phyloP scores from a whole-genome alignment of 2,797 vertebrate species.

The Characodon lateralis region DNA sequence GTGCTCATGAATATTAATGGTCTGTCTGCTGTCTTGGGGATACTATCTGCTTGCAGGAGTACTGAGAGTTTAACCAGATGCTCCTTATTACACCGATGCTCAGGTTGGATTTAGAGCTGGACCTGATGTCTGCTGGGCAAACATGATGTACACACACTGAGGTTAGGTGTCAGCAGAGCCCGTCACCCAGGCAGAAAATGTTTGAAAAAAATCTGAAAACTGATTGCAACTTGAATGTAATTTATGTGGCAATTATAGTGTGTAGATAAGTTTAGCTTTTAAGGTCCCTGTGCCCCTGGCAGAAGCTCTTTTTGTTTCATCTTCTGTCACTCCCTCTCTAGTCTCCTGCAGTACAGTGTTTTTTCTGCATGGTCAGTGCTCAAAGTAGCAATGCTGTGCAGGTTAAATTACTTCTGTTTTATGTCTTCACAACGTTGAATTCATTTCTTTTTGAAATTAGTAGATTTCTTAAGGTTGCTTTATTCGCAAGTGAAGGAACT shows the following conservation, averaged over 20 bases:
- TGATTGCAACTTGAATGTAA: not conserved
- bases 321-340: not conserved
- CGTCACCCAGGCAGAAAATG: not conserved
- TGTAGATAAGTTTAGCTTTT: not conserved
- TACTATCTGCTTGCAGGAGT: conserved; percentile 50
- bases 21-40: conserved; percentile 47
- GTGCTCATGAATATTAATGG: conserved; percentile 67
- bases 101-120: conserved; percentile 53
- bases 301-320: not conserved
- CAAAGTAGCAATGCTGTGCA: not conserved
- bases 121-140: conserved; percentile 29
- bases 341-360: not conserved
- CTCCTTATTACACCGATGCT: conserved; percentile 30
- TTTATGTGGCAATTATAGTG: not conserved
- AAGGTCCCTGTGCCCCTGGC: not conserved
- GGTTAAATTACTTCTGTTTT: not conserved
- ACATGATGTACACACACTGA: not conserved
- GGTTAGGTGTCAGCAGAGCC: not conserved
- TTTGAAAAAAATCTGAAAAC: not conserved
- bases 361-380: not conserved
- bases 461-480: not conserved
- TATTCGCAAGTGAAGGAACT: not conserved
- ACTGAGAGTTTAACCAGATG: conserved; percentile 48
- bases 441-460: not conserved
- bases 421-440: not conserved